Base-by-base conservation (phyloP, 2,797 vertebrate species). In the Acropternis orthonyx region DNA sequence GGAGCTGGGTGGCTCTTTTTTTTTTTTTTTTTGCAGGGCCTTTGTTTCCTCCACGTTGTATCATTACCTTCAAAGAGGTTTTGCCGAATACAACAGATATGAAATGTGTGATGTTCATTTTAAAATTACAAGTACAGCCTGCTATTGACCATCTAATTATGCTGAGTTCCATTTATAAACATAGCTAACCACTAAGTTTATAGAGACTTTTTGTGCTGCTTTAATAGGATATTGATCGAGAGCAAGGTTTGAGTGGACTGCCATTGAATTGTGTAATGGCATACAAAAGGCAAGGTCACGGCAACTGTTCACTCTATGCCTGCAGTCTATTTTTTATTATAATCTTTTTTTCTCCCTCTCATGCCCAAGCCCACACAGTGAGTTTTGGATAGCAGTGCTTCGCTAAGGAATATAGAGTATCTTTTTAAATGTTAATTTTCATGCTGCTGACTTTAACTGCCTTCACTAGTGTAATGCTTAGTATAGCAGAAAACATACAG, bases 171-270 rank as follows among this genome's bases (percentile, higher is more conserved):
- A 99, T 98, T 98, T 99, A 99, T 98, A 98, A 98, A 98, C 98
- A 97, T 97, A 98, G 98, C 98, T 98, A 98, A 98, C 98, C 98
- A 98, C 98, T 98, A 98, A 98, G 98, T 98, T 98, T 98, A 98
- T 98, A 98, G 98, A 98, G 98, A 98, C 98, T 98, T 98, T 98
- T 97, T 98, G 98, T 98, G 97, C 97, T 96, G 98, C 97, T 99
- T 99, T 99, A 99, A 99, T 99, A 99, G 98, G 98, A 99, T 99
- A 99, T 99, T 99, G 99, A 99, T 99, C 99, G 98, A 98, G 98
- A 98, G 98, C 98, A 98, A 98, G 98, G 98, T 99, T 99, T 98
- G 98, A 99, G 99, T 98, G 98, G 98, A 98, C 98, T 98, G 98
- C 99, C 98, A 98, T 98, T 98, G 99, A 98, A 99, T 98, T 98